Percentiles rank a stretch among this genome's conserved stretches.
These are phyloP conservation scores for Sericinus montela DNA, from an alignment of 2,888 invertebrate genomes.

Conservation along the genomic window DNA sequence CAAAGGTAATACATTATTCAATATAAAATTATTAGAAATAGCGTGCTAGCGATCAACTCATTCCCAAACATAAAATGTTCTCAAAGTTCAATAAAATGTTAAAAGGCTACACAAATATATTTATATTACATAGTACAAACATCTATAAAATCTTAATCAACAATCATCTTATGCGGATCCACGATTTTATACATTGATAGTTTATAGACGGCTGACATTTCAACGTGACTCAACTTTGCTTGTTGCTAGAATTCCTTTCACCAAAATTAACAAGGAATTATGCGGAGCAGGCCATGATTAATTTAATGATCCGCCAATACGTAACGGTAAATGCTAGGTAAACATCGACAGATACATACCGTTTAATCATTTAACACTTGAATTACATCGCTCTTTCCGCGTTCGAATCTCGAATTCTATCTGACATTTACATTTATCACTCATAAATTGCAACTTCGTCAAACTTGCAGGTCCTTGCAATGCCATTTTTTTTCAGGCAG, in stretches of 20 bases:
- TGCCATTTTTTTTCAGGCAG: not conserved
- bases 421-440: not conserved
- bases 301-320: constrained; percentile 37
- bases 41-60: too few relatives aligned
- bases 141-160: not conserved
- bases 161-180: not conserved
- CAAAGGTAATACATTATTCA: too few relatives aligned
- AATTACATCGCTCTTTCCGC: not conserved
- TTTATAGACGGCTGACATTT: constrained; percentile 29
- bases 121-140: too few relatives aligned
- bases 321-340: constrained; percentile 21
- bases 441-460: not conserved
- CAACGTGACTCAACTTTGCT: constrained; percentile 25
- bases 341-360: constrained; percentile 2
- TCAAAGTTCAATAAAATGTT: too few relatives aligned
- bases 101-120: too few relatives aligned
- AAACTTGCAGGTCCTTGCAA: too few relatives aligned
- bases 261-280: constrained; percentile 35
- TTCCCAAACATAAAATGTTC: too few relatives aligned
- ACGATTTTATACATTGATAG: constrained; percentile 13
- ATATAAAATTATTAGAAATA: too few relatives aligned
- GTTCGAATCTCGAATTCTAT: not conserved
- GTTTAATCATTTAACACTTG: constrained; percentile 7
- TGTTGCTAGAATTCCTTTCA: constrained; percentile 44
- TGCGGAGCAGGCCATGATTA: constrained; percentile 31